phyloP scores from a whole-genome alignment of 1,140 invertebrate genomes.

The Trachymyrmex septentrionalis region DNA sequence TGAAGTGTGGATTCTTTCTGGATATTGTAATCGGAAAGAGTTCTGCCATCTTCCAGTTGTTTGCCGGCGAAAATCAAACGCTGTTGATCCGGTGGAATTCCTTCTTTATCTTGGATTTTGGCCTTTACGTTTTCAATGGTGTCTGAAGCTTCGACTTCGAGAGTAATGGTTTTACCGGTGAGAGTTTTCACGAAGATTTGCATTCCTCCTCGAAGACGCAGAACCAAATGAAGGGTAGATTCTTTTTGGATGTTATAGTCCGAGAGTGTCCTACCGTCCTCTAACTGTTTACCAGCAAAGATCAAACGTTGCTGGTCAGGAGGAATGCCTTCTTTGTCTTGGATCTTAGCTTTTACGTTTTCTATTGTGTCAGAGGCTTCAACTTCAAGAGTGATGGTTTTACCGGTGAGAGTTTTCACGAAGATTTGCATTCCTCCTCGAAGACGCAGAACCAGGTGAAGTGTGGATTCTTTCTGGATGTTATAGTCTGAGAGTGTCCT shows the following conservation, averaged over 20 bases:
- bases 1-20: slow-evolving; percentile 49
- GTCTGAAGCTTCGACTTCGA: slow-evolving; percentile 87
- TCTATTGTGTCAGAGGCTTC: slow-evolving; percentile 92
- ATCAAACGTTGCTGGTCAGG: slow-evolving; percentile 91
- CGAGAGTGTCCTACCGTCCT: slow-evolving; percentile 89
- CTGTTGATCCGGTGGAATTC: slow-evolving; percentile 28
- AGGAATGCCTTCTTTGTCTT: slow-evolving; percentile 90
- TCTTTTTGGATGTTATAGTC: slow-evolving; percentile 89
- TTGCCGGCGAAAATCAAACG: slow-evolving; percentile 38
- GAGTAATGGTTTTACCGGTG: slow-evolving; percentile 89
- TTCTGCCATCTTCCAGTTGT: slow-evolving; percentile 32
- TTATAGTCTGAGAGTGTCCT: slow-evolving; percentile 89
- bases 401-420: slow-evolving; percentile 91
- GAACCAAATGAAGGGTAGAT: slow-evolving; percentile 55
- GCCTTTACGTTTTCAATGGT: slow-evolving; percentile 37
- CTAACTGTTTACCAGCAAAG: slow-evolving; percentile 91
- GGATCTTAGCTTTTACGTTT: slow-evolving; percentile 92
- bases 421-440: slow-evolving; percentile 88
- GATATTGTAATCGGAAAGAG: slow-evolving; percentile 24
- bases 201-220: slow-evolving; percentile 78
- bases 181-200: slow-evolving; percentile 90
- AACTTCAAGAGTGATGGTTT: slow-evolving; percentile 92
- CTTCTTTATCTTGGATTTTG: slow-evolving; percentile 37
- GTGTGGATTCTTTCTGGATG: slow-evolving; percentile 86
- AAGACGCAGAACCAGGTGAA: slow-evolving; percentile 59